Evolutionary conservation across 1,140 invertebrate genomes (phyloP), one percentile per base, ranked within the genome.

Genomic region (Medauroidea extradentata): DNA sequence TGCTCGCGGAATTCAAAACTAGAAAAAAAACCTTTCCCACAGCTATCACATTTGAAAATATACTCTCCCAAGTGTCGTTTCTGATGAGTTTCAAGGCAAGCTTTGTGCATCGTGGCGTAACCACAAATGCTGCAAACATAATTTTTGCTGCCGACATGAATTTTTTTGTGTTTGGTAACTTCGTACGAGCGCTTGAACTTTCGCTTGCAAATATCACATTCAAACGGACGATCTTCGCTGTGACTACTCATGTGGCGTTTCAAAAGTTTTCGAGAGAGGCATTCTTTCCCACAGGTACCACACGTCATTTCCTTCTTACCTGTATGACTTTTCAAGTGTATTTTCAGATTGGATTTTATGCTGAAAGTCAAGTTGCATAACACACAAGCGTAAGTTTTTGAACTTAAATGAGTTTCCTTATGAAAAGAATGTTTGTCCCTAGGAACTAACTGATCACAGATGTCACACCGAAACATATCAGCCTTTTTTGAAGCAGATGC

Each of bases 351-450:
- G 61, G 79, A 75, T 0, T 71, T 63, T 7, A 81, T 23, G 2
- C 9, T 53, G 67, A 93, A 93, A 2, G 80, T 77, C 57, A 85
- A 85, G 0, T 81, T 79, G 67, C 92, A 94, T 0, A 88, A 78
- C 24, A 82, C 81, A 69, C 93, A 95, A 53, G 80, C 76, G 67
- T 86, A 90, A 0, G 89, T 88, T 52, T 85, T 81, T 59, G 86
- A 85, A 0, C 86, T 80, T 0, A 83, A 83, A 60, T 91, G 89
- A 27, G n/a, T 34, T 34, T 11, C 29, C 11, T 11, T 34, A 19
- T 57, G 55, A 16, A 55, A 11, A 9, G 21, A 16, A 16, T 48
- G 21, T 8, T 54, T 13, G n/a, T 53, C 19, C 39, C 19, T 5
- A 11, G 49, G 9, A 21, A 86, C 62, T 70, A 73, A 16, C 57